Evolutionary conservation across 2,113 vertebrate genomes (phyloP).

Genomic region (Terrapene triunguis): DNA sequence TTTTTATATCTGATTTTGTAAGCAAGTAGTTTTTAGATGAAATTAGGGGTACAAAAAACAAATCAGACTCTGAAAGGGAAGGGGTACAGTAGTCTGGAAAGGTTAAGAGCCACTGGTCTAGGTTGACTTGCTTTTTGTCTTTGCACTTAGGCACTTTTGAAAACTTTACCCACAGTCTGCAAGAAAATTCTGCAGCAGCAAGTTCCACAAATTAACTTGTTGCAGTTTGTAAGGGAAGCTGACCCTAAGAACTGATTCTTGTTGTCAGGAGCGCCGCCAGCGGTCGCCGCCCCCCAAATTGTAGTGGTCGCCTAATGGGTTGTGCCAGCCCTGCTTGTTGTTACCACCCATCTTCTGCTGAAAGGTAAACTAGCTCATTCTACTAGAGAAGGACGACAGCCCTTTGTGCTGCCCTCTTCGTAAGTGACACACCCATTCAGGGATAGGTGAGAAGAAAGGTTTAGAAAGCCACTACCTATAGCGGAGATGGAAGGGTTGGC

Average conservation of each 20-base stretch:
- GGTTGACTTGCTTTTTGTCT: too few species aligned
- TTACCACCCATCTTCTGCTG: conserved; percentile 42
- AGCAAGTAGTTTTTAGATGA: too few species aligned
- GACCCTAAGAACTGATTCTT: conserved; percentile 52
- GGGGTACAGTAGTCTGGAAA: conserved; percentile 49
- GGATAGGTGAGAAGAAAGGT: neutral
- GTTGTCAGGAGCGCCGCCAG: neutral
- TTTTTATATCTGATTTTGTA: too few species aligned
- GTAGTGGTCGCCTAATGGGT: too few species aligned
- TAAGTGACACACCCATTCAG: neutral
- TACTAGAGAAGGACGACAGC: conserved; percentile 15
- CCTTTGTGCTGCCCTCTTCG: neutral
- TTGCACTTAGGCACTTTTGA: conserved; percentile 53
- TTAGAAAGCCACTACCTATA: conserved; percentile 9
- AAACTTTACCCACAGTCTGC: conserved; percentile 60
- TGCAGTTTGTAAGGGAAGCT: conserved; percentile 8
- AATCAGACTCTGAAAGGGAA: neutral
- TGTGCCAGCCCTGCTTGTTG: neutral
- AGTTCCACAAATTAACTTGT: conserved; percentile 19
- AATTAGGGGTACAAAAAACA: too few species aligned
- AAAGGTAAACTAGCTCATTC: conserved; percentile 42
- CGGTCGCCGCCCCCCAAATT: too few species aligned
- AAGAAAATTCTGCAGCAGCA: conserved; percentile 60
- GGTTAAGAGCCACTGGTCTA: neutral
- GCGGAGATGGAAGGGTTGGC: conserved; percentile 10